Percentiles rank a stretch among this genome's conserved stretches.
Evolutionary conservation across 2,888 invertebrate species (phyloP).

Genomic region (Protonemura montana): DNA sequence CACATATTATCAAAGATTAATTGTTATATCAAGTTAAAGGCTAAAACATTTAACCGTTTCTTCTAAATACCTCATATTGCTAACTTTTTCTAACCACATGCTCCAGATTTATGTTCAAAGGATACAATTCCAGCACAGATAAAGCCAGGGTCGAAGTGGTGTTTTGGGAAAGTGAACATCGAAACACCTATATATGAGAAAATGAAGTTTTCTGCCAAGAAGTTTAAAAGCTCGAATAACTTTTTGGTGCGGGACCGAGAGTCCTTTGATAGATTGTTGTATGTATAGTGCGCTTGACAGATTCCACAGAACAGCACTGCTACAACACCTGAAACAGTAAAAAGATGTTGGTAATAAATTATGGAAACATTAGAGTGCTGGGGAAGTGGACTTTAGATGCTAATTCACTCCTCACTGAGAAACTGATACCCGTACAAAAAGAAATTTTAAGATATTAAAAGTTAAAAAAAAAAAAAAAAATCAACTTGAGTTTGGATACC

Average conservation of each 20-base stretch:
- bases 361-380: too few species aligned
- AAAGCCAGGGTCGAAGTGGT: conserved; percentile 91
- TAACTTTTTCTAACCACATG: too few species aligned
- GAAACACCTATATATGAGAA: conserved; percentile 98
- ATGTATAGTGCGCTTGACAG: conserved; percentile 98
- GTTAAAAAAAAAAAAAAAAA: too few species aligned
- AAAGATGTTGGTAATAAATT: too few species aligned
- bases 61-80: too few species aligned
- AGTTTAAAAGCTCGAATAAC: conserved; percentile 92
- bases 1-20: not conserved
- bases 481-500: too few species aligned
- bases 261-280: conserved; percentile 91
- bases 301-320: conserved; percentile 98
- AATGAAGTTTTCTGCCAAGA: conserved; percentile 97
- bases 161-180: conserved; percentile 97
- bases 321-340: conserved; percentile 77
- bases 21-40: too few species aligned
- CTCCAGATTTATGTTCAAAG: conserved; percentile 59
- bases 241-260: conserved; percentile 89
- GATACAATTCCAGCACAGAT: conserved; percentile 94
- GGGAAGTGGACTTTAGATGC: too few species aligned
- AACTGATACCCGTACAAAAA: too few species aligned
- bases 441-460: too few species aligned
- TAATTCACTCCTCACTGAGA: too few species aligned
- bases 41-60: too few species aligned